These are phyloP conservation scores for Zaprionus taronus DNA, from an alignment of 1,140 invertebrate species.

Conservation along the genomic window DNA sequence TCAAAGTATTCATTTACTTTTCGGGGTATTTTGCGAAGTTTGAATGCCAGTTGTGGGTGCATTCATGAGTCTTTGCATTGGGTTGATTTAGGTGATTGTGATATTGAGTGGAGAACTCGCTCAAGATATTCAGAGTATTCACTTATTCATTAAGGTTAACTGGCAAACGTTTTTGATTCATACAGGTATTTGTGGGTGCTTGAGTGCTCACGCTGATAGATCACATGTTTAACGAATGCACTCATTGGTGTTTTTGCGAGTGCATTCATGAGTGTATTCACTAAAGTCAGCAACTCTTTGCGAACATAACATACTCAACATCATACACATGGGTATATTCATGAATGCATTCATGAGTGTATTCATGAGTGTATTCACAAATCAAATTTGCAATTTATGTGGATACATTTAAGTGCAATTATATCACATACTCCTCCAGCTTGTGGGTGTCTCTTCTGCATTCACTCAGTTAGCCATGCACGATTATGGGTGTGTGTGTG, in stretches of 20 bases:
- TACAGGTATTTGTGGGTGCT: too few species aligned
- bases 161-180: background rate
- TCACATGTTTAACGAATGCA: background rate
- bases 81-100: background rate
- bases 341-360: background rate
- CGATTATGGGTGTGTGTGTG: constrained; percentile 9
- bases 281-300: too few species aligned
- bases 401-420: background rate
- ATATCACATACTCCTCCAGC: background rate
- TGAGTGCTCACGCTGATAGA: background rate
- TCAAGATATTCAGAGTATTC: background rate
- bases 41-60: background rate
- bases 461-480: constrained; percentile 43
- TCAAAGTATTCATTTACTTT: too few species aligned
- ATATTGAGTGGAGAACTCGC: background rate
- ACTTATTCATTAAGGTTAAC: too few species aligned
- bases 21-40: too few species aligned
- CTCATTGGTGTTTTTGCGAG: background rate
- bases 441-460: background rate
- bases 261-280: constrained; percentile 1
- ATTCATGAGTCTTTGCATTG: background rate
- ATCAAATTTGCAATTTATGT: background rate
- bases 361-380: constrained; percentile 6
- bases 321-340: background rate
- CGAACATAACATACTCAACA: background rate